Percentiles rank a stretch among this genome's conserved stretches.
phyloP scores from a whole-genome alignment of 1,140 invertebrate genomes.

The Pogonomyrmex californicus region DNA sequence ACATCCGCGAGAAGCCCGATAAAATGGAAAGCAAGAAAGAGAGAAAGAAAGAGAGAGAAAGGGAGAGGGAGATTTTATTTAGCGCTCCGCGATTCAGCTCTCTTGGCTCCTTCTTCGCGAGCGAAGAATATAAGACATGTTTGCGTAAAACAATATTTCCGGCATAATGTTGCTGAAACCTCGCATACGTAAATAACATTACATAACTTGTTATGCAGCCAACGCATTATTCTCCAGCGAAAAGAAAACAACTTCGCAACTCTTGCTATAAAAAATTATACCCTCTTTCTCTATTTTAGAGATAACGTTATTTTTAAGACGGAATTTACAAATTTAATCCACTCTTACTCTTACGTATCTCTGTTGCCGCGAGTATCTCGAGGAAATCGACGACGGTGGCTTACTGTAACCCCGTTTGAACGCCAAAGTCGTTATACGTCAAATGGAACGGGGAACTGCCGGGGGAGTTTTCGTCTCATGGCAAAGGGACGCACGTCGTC shows the following conservation, averaged over 20 bases:
- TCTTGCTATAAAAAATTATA: neutral
- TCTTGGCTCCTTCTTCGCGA: neutral
- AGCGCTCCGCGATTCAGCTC: conserved; percentile 19
- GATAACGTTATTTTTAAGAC: neutral
- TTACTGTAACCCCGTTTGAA: conserved; percentile 41
- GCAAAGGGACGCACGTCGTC: conserved; percentile 26
- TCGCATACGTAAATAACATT: neutral
- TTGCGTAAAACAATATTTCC: conserved; percentile 14
- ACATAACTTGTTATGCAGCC: neutral
- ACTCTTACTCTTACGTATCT: conserved; percentile 4
- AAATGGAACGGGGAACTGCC: conserved; percentile 31
- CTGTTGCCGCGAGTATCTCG: neutral
- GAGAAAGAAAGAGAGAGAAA: conserved; percentile 28
- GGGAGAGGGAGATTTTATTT: conserved; percentile 46
- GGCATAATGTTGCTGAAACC: neutral
- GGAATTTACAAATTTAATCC: neutral
- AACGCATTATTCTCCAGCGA: neutral
- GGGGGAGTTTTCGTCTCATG: neutral
- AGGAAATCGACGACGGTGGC: conserved; percentile 2
- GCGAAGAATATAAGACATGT: conserved; percentile 17
- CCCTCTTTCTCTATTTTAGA: neutral
- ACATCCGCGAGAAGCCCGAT: conserved; percentile 59
- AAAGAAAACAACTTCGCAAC: neutral
- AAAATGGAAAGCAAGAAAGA: conserved; percentile 46
- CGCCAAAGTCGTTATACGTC: conserved; percentile 31